Evolutionary conservation across 2,888 invertebrate genomes (phyloP).

Genomic region (Acleris literana): DNA sequence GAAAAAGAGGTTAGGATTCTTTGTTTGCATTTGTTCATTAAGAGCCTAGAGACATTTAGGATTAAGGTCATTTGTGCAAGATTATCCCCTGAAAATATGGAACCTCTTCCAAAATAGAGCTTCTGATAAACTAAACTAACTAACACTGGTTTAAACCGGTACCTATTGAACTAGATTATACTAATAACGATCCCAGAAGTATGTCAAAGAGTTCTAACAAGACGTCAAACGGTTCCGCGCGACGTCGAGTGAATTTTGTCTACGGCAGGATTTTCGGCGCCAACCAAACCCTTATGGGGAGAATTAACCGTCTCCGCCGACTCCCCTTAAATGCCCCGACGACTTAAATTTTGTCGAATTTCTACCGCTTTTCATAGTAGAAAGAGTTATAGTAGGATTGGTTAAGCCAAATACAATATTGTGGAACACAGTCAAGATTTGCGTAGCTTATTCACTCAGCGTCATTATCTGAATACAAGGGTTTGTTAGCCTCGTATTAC

Average conservation of each 20-base stretch:
- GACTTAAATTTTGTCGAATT: constrained; percentile 83
- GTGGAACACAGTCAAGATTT: background rate
- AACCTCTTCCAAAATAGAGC: too few relatives aligned
- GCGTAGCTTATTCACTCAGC: background rate
- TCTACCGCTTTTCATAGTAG: constrained; percentile 57
- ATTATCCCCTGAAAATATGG: too few relatives aligned
- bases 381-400: constrained; percentile 24
- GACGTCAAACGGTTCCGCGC: constrained; percentile 51
- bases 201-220: constrained; percentile 30
- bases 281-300: constrained; percentile 80
- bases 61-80: too few relatives aligned
- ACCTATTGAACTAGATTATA: background rate
- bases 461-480: too few relatives aligned
- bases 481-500: too few relatives aligned
- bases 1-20: too few relatives aligned
- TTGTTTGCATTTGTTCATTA: too few relatives aligned
- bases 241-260: constrained; percentile 76
- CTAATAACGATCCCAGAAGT: constrained; percentile 25
- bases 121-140: too few relatives aligned
- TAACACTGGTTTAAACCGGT: background rate
- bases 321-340: constrained; percentile 80
- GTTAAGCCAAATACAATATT: background rate
- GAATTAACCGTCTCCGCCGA: constrained; percentile 79
- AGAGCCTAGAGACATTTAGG: too few relatives aligned
- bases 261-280: constrained; percentile 80